Evolutionary conservation across 2,888 invertebrate genomes (phyloP).

Genomic region (Cephus sareptanus): DNA sequence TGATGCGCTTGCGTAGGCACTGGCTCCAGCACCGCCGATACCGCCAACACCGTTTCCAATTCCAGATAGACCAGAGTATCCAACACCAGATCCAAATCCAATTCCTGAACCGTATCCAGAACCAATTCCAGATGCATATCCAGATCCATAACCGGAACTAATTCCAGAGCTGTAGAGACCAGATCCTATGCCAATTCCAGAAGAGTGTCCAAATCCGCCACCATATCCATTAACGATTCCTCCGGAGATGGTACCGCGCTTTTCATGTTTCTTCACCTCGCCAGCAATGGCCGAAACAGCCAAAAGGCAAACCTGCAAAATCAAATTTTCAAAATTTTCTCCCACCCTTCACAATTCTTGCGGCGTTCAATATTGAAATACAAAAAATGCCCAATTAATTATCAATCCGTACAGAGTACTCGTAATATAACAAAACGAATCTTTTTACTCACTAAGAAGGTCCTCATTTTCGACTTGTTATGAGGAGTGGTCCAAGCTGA

Average conservation of each 20-base stretch:
- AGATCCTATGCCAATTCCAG: background rate
- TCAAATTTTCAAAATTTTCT: background rate
- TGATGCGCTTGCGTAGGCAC: background rate
- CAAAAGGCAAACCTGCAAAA: constrained; percentile 34
- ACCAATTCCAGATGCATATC: constrained; percentile 6
- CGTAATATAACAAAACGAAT: background rate
- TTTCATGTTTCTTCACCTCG: constrained; percentile 20
- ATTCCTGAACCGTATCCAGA: background rate
- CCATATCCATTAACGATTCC: constrained; percentile 6
- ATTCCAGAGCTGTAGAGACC: background rate
- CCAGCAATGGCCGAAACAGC: constrained; percentile 27
- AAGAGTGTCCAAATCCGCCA: constrained; percentile 1
- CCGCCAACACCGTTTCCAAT: background rate
- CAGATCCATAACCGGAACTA: background rate
- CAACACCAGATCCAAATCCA: background rate
- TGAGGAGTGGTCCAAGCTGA: constrained; percentile 27
- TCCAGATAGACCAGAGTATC: background rate
- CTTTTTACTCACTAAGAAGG: constrained; percentile 41
- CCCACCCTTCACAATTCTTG: background rate
- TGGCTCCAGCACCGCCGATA: constrained; percentile 1
- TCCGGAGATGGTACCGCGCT: constrained; percentile 27
- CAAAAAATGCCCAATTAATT: background rate
- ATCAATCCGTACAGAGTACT: background rate
- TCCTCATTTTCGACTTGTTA: constrained; percentile 37
- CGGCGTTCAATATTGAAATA: background rate